A percentile compares a stretch with the other conserved stretches of the same genome.
Conservation (phyloP, 2,888 invertebrate species). For the Rhabditoides inermis region DNA sequence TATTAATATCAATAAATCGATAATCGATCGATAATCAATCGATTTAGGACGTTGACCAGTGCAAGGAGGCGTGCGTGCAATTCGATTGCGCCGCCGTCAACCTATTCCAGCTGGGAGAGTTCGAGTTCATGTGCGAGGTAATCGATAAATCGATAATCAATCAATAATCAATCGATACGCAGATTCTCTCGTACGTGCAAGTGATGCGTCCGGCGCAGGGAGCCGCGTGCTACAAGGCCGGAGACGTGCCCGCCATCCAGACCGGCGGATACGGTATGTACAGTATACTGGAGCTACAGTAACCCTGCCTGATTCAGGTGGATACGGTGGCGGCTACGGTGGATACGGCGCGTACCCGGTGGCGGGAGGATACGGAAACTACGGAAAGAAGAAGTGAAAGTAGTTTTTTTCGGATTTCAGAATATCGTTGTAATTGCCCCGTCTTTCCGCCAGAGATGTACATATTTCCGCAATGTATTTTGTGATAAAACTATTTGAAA, state of each 20-base stretch:
- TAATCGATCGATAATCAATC: neutral
- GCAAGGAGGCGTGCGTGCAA: slow-evolving; percentile 48
- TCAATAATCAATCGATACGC: neutral
- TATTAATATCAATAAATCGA: neutral
- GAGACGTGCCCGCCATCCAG: slow-evolving; percentile 5
- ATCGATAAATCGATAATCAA: slow-evolving; percentile 6
- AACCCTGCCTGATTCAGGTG: neutral
- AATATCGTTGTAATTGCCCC: too few relatives aligned
- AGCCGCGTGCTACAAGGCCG: slow-evolving; percentile 42
- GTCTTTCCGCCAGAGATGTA: too few relatives aligned
- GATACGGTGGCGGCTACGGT: slow-evolving; percentile 9
- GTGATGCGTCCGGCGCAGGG: slow-evolving; percentile 34
- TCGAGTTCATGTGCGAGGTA: slow-evolving; percentile 38
- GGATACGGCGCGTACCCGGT: slow-evolving; percentile 14
- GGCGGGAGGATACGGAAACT: slow-evolving; percentile 9
- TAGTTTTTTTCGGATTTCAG: too few relatives aligned
- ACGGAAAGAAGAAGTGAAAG: slow-evolving; percentile 12
- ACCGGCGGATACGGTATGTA: slow-evolving; percentile 13
- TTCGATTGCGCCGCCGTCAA: slow-evolving; percentile 48
- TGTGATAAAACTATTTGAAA: too few relatives aligned
- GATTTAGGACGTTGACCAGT: slow-evolving; percentile 46
- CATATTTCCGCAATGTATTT: too few relatives aligned
- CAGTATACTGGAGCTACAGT: neutral
- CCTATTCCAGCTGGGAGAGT: slow-evolving; percentile 43
- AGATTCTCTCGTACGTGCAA: slow-evolving; percentile 30